Evolutionary conservation across 2,888 invertebrate genomes (phyloP), one percentile per base, ranked within the genome.

Genomic region (Neuroscelio doddi): DNA sequence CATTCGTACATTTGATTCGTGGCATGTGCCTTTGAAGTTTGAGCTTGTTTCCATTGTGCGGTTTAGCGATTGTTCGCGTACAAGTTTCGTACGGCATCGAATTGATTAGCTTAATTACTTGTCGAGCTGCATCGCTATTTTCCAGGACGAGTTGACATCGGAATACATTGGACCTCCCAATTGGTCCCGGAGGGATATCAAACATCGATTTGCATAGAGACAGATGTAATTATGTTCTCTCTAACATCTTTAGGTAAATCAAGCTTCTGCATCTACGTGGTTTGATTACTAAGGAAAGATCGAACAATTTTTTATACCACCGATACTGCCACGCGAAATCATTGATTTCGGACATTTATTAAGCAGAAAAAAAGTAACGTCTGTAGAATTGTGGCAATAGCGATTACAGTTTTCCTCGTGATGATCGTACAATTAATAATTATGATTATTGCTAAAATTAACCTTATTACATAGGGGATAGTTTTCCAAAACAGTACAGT

Each of bases 101-200:
- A 71, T 71, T 71, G 71, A 71, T 71, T 71, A 69, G 68, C 61
- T 66, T 69, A 71, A 71, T 71, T 71, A 71, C 65, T 66, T 65
- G 71, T 38, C 68, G 71, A 38, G 17, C 45, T 71, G 66, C 50
- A 58, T 65, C 68, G 68, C 65, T 61, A 50, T 65, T 71, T 53
- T 63, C 46, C 61, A 16, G 14, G 15, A 38, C 38, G 38, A 38
- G 16, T 38, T 5, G 21, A 21, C 21, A 21, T 21, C 38, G 38
- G 38, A 16, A 38, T 38, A 16, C 38, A 8, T 38, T 9, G 16
- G 38, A 17, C 38, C 38, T 38, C n/a, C 36, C 17, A 8, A 17
- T 38, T 2, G 38, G 4, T 17, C 38, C 38, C 17, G 2, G 12
- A 1, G 38, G 38, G 38, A 14, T 38, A 38, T 38, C 38, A 38